phyloP scores from a whole-genome alignment of 2,113 vertebrate genomes.

The Xenopus borealis region DNA sequence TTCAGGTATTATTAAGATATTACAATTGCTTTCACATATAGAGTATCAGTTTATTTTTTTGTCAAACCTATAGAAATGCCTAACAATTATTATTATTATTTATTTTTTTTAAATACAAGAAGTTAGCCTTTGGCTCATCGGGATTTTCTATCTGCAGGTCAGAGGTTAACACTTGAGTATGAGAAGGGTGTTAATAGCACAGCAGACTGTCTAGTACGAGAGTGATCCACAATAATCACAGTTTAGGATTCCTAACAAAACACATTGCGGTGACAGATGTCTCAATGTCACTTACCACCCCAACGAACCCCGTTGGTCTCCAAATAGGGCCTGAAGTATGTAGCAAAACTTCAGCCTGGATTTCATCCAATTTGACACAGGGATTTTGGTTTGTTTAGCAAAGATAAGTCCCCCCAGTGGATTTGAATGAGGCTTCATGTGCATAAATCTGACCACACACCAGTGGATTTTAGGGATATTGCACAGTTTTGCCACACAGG shows the following conservation, averaged over 20 bases:
- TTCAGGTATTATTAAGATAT: background rate
- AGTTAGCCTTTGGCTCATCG: background rate
- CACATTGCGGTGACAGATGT: slow-evolving; percentile 14
- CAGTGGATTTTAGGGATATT: no score
- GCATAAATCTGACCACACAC: no score
- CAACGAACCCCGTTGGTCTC: background rate
- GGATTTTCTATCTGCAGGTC: background rate
- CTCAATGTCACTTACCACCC: slow-evolving; percentile 17
- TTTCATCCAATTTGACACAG: background rate
- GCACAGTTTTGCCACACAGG: no score
- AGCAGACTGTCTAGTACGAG: slow-evolving; percentile 18
- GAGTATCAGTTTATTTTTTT: background rate
- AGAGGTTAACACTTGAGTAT: slow-evolving; percentile 29
- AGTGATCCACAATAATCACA: slow-evolving; percentile 20
- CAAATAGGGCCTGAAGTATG: background rate
- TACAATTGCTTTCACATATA: background rate
- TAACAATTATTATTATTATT: no score
- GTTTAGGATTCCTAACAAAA: slow-evolving; percentile 41
- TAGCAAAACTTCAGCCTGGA: background rate
- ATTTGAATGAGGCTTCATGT: no score
- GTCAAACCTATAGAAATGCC: background rate
- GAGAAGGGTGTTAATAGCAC: slow-evolving; percentile 32
- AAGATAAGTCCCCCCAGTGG: background rate
- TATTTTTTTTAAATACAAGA: no score
- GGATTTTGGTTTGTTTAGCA: background rate